Evolutionary conservation across 1,140 invertebrate genomes (phyloP).

Genomic region (Drosophila baimaii): DNA sequence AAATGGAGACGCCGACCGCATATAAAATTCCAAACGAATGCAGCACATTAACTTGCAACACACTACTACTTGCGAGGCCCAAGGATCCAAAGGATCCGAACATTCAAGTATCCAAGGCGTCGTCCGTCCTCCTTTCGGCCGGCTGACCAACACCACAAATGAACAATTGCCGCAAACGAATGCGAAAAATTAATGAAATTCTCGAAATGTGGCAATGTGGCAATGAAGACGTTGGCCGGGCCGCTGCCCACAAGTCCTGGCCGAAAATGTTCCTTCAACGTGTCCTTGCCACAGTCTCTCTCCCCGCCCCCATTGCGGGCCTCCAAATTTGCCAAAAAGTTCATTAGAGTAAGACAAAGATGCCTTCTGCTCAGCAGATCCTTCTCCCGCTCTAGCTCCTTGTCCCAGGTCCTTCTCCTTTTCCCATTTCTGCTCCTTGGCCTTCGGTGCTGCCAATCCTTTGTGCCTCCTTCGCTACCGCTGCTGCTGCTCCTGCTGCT

Average conservation of each 20-base stretch:
- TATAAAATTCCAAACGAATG: conserved; percentile 60
- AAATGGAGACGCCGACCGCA: conserved; percentile 42
- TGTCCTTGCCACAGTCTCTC: conserved; percentile 31
- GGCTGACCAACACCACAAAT: conserved; percentile 51
- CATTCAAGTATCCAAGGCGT: background rate
- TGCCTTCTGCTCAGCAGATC: conserved; percentile 12
- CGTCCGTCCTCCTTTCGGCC: conserved; percentile 18
- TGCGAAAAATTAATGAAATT: conserved; percentile 67
- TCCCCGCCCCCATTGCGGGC: conserved; percentile 28
- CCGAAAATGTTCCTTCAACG: conserved; percentile 27
- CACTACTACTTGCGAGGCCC: conserved; percentile 12
- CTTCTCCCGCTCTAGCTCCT: background rate
- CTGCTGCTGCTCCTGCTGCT: no score
- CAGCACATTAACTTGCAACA: conserved; percentile 51
- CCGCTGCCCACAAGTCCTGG: conserved; percentile 32
- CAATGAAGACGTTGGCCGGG: conserved; percentile 52
- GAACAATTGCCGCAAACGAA: conserved; percentile 65
- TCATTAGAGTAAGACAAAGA: conserved; percentile 61
- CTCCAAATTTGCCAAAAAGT: conserved; percentile 68
- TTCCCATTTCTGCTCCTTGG: background rate
- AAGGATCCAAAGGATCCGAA: background rate
- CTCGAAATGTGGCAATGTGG: conserved; percentile 54
- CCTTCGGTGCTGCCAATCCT: conserved; percentile 23
- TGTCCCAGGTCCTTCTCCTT: background rate
- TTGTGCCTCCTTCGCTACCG: conserved; percentile 19